Evolutionary conservation across 2,113 vertebrate genomes (phyloP), one percentile per base, ranked within the genome.

Genomic region (Platycercus adscitus): DNA sequence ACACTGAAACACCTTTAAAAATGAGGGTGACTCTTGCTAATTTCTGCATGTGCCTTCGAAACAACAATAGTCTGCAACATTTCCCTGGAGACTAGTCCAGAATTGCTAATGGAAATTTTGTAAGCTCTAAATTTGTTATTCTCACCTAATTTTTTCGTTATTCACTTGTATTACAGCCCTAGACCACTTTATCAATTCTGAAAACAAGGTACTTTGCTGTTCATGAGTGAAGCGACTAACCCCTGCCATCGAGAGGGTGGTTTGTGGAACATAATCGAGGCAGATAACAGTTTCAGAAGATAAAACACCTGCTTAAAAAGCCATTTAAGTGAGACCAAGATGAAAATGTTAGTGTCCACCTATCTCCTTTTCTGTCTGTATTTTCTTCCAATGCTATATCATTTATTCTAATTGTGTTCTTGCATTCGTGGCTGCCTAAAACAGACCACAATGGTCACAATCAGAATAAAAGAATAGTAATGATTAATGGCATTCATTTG

Each of bases 201-300:
- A 64, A 80, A 89, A 56, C 1, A 17, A 58, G 35, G 4, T 7
- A 33, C 35, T 91, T 86, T 6, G 29, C 28, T 43, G 11, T 18
- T 80, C 17, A 7, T 2, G 28, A 82, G n/a, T 29, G 44, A 82
- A 33, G 37, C 70, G 79, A 95, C 73, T 47, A 73, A 73, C 89
- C 89, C 49, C 85, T 96, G 95, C 93, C 94, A 96, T 80, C 89
- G 96, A 95, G 81, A 96, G 95, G 70, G 82, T 73, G 33, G 43
- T 33, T 80, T 49, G 58, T 15, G 39, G 37, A 96, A 94, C 11
- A 33, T 17, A 53, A 69, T 33, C 1, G 3, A 83, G 52, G 44
- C 61, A 89, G 46, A 52, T 24, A 37, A 25, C 1, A 39, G 17
- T 43, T 83, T 75, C 50, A 71, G 9, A 31, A 28, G 10, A 35